Evolutionary conservation across 2,888 invertebrate genomes (phyloP).

Genomic region (Tethea ocularis): DNA sequence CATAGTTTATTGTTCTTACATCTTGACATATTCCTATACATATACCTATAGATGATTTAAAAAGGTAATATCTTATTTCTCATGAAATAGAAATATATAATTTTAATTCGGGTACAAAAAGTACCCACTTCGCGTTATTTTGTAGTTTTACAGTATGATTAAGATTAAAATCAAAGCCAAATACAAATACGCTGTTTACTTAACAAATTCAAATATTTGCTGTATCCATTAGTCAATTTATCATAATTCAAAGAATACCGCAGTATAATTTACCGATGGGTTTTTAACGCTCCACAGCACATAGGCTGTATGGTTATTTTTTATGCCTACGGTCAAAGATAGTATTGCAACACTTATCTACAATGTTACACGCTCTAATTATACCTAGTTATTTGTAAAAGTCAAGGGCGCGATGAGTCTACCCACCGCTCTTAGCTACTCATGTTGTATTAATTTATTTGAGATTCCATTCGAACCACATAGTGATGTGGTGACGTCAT

Average conservation of each 20-base stretch:
- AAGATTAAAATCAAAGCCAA: conserved; percentile 18
- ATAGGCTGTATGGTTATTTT: neutral
- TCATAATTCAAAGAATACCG: neutral
- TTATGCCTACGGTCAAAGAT: neutral
- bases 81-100: too few species aligned
- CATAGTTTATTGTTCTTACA: too few species aligned
- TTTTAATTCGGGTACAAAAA: conserved; percentile 22
- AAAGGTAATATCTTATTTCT: too few species aligned
- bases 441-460: neutral
- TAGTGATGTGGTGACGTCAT: neutral
- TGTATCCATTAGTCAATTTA: neutral
- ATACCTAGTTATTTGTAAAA: conserved; percentile 41
- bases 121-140: conserved; percentile 21
- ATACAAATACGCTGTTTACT: neutral
- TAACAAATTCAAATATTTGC: neutral
- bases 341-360: neutral
- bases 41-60: too few species aligned
- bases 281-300: neutral
- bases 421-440: neutral
- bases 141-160: conserved; percentile 13
- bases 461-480: neutral
- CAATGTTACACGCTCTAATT: conserved; percentile 26
- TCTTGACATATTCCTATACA: neutral
- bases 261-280: neutral
- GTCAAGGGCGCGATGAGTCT: conserved; percentile 46